Conservation (phyloP, 2,113 vertebrate genomes). For the Phaetusa simplex region DNA sequence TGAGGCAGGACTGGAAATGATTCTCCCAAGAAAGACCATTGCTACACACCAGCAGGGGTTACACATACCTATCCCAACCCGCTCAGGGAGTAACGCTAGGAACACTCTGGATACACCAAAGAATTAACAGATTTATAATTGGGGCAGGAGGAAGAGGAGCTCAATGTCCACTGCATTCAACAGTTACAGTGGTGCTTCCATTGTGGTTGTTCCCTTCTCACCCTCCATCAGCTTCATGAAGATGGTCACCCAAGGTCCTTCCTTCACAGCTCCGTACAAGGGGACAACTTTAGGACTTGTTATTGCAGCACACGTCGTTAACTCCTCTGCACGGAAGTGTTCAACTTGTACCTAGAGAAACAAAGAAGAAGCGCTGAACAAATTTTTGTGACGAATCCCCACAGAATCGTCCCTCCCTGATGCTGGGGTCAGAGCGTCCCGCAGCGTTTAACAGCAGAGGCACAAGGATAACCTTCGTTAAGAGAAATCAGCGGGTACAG, state of each 20-base stretch:
- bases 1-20: neutral
- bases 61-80: neutral
- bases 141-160: neutral
- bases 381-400: rapidly evolving
- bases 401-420: rapidly evolving
- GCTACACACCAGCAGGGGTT: neutral
- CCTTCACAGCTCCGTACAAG: conserved; percentile 90
- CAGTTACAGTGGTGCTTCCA: neutral
- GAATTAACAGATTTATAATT: neutral
- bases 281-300: conserved; percentile 87
- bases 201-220: conserved; percentile 42
- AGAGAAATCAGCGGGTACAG: neutral
- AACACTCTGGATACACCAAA: neutral
- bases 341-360: conserved; percentile 80
- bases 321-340: conserved; percentile 89
- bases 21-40: neutral
- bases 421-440: neutral
- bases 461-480: neutral
- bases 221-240: conserved; percentile 94
- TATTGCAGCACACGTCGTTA: conserved; percentile 86
- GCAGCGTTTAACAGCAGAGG: neutral
- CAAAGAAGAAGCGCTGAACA: neutral
- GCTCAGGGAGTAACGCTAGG: neutral
- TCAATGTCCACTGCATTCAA: neutral
- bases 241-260: conserved; percentile 87